Conservation (phyloP, 2,797 vertebrate species). For the Valencia hispanica region DNA sequence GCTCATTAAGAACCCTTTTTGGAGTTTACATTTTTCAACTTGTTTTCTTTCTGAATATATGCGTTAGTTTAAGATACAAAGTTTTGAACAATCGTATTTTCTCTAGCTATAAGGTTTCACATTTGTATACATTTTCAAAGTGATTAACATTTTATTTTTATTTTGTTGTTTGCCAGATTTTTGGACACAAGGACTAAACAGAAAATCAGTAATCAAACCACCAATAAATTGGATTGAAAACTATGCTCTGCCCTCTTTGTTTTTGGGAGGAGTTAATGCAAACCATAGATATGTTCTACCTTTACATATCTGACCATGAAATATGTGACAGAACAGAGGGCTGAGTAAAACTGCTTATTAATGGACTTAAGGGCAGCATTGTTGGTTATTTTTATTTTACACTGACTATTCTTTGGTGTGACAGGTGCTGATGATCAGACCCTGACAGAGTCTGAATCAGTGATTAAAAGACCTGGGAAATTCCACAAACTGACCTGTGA, state of each 20-base stretch:
- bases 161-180: neutral
- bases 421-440: slow-evolving; percentile 39
- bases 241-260: too few relatives aligned
- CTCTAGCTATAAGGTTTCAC: neutral
- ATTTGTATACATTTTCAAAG: neutral
- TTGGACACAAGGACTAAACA: neutral
- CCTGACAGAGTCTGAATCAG: slow-evolving; percentile 54
- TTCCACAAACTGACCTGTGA: slow-evolving; percentile 53
- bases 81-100: neutral
- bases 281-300: too few relatives aligned
- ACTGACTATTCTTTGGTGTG: slow-evolving; percentile 6
- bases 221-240: neutral
- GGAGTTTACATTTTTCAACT: neutral
- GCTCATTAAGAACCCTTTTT: neutral
- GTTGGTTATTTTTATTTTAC: too few relatives aligned
- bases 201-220: neutral
- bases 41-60: neutral
- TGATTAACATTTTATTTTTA: neutral
- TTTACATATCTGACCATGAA: too few relatives aligned
- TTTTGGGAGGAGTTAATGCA: too few relatives aligned
- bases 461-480: slow-evolving; percentile 27
- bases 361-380: too few relatives aligned
- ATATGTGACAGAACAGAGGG: too few relatives aligned
- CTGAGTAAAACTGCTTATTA: too few relatives aligned
- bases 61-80: neutral